Evolutionary conservation across 2,888 invertebrate species (phyloP), one percentile per base, ranked within the genome.

Genomic region (Antheraea yamamai): DNA sequence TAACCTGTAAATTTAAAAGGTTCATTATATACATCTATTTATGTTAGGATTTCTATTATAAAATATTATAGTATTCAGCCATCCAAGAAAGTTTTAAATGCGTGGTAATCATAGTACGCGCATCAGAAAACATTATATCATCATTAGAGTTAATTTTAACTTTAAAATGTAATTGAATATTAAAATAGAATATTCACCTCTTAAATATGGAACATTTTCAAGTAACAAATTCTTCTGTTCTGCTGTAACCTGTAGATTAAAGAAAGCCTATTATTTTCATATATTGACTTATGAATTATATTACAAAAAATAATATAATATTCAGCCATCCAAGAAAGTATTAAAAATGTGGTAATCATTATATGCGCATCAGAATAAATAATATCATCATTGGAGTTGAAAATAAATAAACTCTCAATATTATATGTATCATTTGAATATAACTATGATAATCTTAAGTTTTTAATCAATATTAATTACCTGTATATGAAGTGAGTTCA

Each of bases 241-340:
- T 12, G 6, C 16, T 7, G 16, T 16, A 61, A 61, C 10, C 61
- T 61, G 61, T 8, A n/a, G 23, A 61, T 61, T 10, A 61, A 61
- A 61, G 23, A 23, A 61, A 20, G 1, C 3, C 20, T n/a, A 12
- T 10, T 23, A 61, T 61, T 23, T n/a, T 23, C 61, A 61, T 3
- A 20, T n/a, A 4, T 10, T 61, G 1, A 8, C 23, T 2, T n/a
- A 23, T n/a, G n/a, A n/a, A 55, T 12, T 66, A 12, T 70, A 0
- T 0, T 16, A 30, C 7, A 12, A 6, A 30, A 4, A 8, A 47
- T 2, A 66, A 8, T n/a, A 14, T 18, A 35, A 8, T 47, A 74
- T 76, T 94, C 95, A 95, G 95, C 94, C 95, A 95, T 95, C 95
- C 95, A 95, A 95, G 95, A 94, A 95, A 95, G 95, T 94, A 92